Percentiles rank a stretch among this genome's conserved stretches.
Conservation (phyloP, 2,888 invertebrate genomes). For the Gisinianus flammeolus region DNA sequence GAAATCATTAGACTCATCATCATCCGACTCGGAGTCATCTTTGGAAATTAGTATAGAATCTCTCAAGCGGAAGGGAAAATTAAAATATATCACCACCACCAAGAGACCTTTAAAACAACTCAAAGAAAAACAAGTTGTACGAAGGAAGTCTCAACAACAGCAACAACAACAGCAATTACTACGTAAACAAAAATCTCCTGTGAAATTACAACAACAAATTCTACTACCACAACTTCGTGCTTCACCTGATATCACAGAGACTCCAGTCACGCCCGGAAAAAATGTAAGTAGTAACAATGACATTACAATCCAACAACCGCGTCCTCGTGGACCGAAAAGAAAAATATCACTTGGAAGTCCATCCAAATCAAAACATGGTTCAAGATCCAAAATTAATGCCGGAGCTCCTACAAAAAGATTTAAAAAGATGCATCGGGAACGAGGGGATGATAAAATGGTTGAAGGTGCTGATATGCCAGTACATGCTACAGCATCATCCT, state of each 20-base stretch:
- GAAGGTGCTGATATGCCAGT: not conserved
- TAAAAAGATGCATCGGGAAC: not conserved
- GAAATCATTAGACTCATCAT: constrained; percentile 3
- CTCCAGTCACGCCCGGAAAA: not conserved
- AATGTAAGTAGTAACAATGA: not conserved
- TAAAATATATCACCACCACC: constrained; percentile 1
- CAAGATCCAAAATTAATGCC: too few relatives aligned
- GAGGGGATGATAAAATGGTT: not conserved
- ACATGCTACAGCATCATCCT: not conserved
- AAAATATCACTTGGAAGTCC: not conserved
- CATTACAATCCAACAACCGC: not conserved
- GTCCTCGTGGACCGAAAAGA: constrained; percentile 13
- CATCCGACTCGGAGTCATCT: constrained; percentile 19
- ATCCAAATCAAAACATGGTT: not conserved
- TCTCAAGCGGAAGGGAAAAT: not conserved
- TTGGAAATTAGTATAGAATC: not conserved
- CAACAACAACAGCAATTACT: not conserved
- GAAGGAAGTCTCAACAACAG: not conserved
- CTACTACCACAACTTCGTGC: not conserved
- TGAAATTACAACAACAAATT: not conserved
- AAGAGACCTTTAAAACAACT: constrained; percentile 12
- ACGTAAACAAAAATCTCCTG: not conserved
- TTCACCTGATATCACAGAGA: constrained; percentile 15
- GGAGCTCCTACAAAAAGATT: not conserved
- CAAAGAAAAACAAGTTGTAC: not conserved